Evolutionary conservation across 2,888 invertebrate species (phyloP).

Genomic region (Neocrepidodera transversa): DNA sequence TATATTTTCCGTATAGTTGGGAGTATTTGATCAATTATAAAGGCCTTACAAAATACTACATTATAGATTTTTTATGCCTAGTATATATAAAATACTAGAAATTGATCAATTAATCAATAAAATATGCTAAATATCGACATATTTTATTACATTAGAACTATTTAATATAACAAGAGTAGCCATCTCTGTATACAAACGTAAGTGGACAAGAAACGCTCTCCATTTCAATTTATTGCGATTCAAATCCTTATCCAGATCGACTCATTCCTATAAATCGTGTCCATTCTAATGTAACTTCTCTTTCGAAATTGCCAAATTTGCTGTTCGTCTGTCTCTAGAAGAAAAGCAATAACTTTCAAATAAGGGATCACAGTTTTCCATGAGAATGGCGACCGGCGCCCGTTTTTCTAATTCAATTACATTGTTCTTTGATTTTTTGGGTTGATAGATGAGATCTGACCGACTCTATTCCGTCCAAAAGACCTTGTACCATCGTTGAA

Average conservation of each 20-base stretch:
- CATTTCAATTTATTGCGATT: conserved; percentile 13
- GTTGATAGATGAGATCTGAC: conserved; percentile 9
- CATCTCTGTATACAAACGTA: not conserved
- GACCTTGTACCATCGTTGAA: not conserved
- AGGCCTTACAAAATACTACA: no score
- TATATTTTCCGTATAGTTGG: no score
- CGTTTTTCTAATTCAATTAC: conserved; percentile 24
- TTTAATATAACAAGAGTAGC: no score
- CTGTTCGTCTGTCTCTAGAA: conserved; percentile 16
- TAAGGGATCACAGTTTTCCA: conserved; percentile 15
- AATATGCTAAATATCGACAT: no score
- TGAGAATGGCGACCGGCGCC: conserved; percentile 14
- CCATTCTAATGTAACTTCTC: conserved; percentile 21
- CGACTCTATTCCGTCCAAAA: conserved; percentile 5
- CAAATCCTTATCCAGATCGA: conserved; percentile 17
- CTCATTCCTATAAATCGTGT: conserved; percentile 21
- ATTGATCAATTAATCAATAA: no score
- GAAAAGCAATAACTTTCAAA: conserved; percentile 28
- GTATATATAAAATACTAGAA: no score
- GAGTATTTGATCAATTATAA: no score
- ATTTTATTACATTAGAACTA: no score
- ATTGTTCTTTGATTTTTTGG: conserved; percentile 13
- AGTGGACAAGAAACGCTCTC: not conserved
- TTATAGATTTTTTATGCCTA: no score
- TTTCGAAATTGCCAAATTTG: conserved; percentile 24